Evolutionary conservation across 2,797 vertebrate genomes (phyloP).

Genomic region (Fratercula arctica): DNA sequence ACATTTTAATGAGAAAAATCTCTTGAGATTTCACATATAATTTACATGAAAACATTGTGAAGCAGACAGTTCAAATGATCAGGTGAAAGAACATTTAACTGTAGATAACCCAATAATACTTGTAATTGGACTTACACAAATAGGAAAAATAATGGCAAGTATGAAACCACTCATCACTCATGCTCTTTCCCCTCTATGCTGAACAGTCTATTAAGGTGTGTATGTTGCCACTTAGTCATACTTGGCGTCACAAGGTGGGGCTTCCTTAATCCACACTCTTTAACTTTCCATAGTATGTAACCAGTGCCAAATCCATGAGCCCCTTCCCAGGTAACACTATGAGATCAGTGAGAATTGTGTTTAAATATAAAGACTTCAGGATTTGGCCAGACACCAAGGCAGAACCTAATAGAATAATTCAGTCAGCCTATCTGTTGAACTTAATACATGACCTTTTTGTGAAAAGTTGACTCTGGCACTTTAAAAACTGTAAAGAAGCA

Average conservation of each 20-base stretch:
- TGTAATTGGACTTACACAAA: conserved; percentile 16
- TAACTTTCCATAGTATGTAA: not conserved
- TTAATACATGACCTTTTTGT: not conserved
- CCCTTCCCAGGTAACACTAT: not conserved
- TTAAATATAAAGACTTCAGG: not conserved
- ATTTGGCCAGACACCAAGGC: not conserved
- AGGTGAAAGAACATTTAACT: conserved; percentile 45
- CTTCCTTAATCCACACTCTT: not conserved
- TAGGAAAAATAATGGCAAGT: conserved; percentile 23
- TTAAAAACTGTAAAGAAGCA: not conserved
- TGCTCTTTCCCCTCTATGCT: not conserved
- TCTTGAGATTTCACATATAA: not conserved
- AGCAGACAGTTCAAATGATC: conserved; percentile 33
- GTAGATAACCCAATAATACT: conserved; percentile 28
- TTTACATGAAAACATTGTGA: conserved; percentile 34
- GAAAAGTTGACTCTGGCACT: not conserved
- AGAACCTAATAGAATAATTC: not conserved
- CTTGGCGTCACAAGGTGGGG: not conserved
- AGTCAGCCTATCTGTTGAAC: not conserved
- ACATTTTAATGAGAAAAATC: conserved; percentile 37
- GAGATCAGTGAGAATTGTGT: not conserved
- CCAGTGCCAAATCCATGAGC: not conserved
- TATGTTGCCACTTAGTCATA: not conserved
- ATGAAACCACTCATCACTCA: not conserved
- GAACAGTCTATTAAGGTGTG: not conserved